Conservation (phyloP, 2,888 invertebrate species). For the Phyto melanocephala region DNA sequence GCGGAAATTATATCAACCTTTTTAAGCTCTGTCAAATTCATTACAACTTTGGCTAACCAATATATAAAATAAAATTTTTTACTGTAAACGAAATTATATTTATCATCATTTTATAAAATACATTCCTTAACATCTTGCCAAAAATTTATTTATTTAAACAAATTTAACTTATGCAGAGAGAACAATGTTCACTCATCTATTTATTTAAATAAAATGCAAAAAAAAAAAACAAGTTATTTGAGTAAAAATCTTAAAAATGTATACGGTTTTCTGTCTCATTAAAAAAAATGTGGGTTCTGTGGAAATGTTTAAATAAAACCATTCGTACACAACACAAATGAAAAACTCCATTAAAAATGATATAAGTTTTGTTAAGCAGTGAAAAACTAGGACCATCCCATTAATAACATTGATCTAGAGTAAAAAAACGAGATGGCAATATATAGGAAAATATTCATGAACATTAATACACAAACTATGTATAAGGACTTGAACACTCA, state of each 20-base stretch:
- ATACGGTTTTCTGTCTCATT: constrained; percentile 59
- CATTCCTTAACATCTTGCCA: neutral
- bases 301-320: constrained; percentile 13
- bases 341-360: constrained; percentile 58
- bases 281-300: constrained; percentile 56
- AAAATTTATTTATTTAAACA: neutral
- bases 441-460: constrained; percentile 72
- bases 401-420: constrained; percentile 46
- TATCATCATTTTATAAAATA: neutral
- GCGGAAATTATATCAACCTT: no score
- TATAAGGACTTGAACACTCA: neutral
- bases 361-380: constrained; percentile 55
- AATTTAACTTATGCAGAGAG: neutral
- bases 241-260: constrained; percentile 48
- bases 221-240: constrained; percentile 28
- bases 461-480: constrained; percentile 69
- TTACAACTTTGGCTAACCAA: no score
- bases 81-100: no score
- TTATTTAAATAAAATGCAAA: constrained; percentile 26
- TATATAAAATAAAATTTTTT: no score
- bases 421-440: constrained; percentile 74
- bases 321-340: neutral
- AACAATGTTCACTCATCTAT: constrained; percentile 46
- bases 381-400: constrained; percentile 62
- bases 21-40: no score